Percentiles rank a stretch among this genome's conserved stretches.
Conservation (phyloP, 2,888 invertebrate species). For the Drosophila longiperda region DNA sequence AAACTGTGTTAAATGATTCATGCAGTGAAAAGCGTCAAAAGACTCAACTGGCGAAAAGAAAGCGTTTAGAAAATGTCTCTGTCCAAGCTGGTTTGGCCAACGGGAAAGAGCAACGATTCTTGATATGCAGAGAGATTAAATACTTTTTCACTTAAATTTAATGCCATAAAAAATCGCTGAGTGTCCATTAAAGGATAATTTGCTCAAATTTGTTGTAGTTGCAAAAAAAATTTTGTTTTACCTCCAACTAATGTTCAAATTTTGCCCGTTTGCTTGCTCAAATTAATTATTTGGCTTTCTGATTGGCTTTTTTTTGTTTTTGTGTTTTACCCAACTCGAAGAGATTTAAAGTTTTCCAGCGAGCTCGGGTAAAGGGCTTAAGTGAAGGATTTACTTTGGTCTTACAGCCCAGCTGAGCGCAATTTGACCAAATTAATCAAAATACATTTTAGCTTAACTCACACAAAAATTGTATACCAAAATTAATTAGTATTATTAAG, state of each 20-base stretch:
- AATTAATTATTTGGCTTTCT: background rate
- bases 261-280: background rate
- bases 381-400: background rate
- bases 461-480: background rate
- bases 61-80: background rate
- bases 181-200: background rate
- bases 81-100: background rate
- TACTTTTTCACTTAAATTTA: background rate
- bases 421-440: background rate
- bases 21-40: slow-evolving; percentile 1
- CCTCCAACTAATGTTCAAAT: background rate
- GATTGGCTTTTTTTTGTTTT: background rate
- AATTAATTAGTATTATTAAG: background rate
- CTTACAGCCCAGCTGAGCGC: background rate
- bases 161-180: background rate
- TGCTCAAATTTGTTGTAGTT: background rate
- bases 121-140: background rate
- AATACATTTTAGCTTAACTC: background rate
- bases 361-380: background rate
- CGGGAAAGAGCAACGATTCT: background rate
- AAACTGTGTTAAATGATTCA: slow-evolving; percentile 34
- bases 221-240: background rate
- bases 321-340: background rate
- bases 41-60: slow-evolving; percentile 3
- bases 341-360: background rate